Evolutionary conservation across 2,113 vertebrate genomes (phyloP), one percentile per base, ranked within the genome.

Genomic region (Oryzias javanicus): DNA sequence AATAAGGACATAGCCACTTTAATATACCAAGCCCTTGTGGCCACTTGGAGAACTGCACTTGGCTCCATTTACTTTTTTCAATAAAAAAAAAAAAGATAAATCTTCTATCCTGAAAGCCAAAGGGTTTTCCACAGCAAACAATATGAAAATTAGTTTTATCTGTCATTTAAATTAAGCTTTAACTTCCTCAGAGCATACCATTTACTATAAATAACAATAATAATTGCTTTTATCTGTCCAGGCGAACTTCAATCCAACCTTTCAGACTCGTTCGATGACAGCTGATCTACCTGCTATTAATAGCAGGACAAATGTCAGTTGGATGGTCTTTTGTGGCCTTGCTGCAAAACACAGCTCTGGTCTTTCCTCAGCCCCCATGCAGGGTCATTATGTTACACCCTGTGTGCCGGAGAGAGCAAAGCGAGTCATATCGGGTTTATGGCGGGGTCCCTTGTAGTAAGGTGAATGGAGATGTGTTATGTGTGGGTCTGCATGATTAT

Each of bases 201-300:
- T 35, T 35, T 35, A 35, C 35, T 35, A 35, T 35, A 35, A 35
- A 35, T 35, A 35, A 35, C 35, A 35, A 12, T 35, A 12, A 35
- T 35, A 35, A 35, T 12, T 35, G 10, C 1, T 35, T 35, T 35
- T 35, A 35, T 35, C 35, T 35, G 35, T 12, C 8, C 35, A 35
- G 35, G 35, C 8, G 35, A 35, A 35, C 35, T 10, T 56, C 19
- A 14, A 42, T 60, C 22, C 50, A 42, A 13, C 47, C 41, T 22
- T 29, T 52, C 44, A 45, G 47, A 63, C 59, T 72, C 20, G 56
- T 49, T 19, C 42, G 48, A 61, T 70, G 70, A 55, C 45, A 65
- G 72, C 49, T 19, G 49, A 70, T 64, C 42, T 18, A 14, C 65
- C 63, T 55, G 58, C 83, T 87, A 83, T 72, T 72, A 82, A 69